Percentiles rank a stretch among this genome's conserved stretches.
These are phyloP conservation scores for Hybos culiciformis DNA, from an alignment of 2,888 invertebrate genomes.

Conservation along the genomic window DNA sequence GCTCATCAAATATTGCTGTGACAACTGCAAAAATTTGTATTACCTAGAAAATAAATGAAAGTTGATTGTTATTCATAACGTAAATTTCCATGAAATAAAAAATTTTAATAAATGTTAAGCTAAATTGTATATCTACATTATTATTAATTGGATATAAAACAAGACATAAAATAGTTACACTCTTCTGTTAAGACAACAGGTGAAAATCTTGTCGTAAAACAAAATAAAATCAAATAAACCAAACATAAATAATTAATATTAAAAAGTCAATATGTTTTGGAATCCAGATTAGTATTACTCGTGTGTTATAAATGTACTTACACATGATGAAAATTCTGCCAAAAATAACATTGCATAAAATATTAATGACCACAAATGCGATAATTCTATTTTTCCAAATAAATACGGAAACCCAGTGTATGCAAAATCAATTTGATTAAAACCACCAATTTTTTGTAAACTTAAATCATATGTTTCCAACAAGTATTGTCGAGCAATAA, in stretches of 20 bases:
- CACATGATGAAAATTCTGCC: constrained; percentile 57
- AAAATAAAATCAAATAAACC: no score
- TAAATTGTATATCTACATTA: no score
- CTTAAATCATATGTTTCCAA: constrained; percentile 18
- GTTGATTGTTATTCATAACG: no score
- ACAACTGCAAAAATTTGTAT: constrained; percentile 27
- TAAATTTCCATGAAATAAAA: no score
- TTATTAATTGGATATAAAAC: no score
- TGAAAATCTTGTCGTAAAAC: no score
- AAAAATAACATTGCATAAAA: constrained; percentile 69
- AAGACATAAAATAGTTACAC: no score
- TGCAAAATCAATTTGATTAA: constrained; percentile 23
- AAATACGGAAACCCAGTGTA: constrained; percentile 54
- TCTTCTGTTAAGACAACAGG: no score
- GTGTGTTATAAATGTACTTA: constrained; percentile 35
- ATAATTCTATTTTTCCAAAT: constrained; percentile 51
- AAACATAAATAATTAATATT: no score
- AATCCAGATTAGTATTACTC: no score
- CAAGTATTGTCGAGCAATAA: constrained; percentile 29
- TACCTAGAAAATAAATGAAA: constrained; percentile 17
- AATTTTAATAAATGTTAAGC: no score
- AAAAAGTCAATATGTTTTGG: no score
- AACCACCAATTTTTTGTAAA: neutral
- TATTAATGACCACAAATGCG: constrained; percentile 59
- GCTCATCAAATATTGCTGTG: constrained; percentile 31